Percentiles rank a stretch among this genome's conserved stretches.
Evolutionary conservation across 2,113 vertebrate genomes (phyloP).

Genomic region (Eonycteris spelaea): DNA sequence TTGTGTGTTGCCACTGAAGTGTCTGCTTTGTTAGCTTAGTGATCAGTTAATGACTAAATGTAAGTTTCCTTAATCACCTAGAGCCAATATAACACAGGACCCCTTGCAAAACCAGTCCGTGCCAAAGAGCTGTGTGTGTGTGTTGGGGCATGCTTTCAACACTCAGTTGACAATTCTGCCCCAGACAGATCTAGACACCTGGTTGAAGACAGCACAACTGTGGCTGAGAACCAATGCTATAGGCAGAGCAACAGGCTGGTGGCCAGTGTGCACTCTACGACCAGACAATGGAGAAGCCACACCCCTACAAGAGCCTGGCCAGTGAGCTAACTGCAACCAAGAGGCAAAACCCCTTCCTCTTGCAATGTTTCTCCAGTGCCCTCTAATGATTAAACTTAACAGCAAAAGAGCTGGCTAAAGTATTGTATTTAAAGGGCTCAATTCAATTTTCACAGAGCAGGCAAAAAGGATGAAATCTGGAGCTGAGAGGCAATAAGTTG

Average conservation of each 20-base stretch:
- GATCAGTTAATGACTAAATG: background rate
- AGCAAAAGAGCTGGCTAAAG: background rate
- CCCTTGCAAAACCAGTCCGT: background rate
- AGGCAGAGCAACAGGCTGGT: background rate
- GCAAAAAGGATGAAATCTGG: background rate
- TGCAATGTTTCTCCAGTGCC: background rate
- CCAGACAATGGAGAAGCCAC: background rate
- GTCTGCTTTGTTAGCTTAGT: background rate
- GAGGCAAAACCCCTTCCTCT: background rate
- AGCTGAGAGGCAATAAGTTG: background rate
- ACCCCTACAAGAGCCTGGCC: background rate
- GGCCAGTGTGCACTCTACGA: background rate
- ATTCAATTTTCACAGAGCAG: background rate
- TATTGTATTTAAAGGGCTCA: background rate
- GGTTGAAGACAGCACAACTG: background rate
- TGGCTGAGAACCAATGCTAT: background rate
- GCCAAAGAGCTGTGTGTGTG: background rate
- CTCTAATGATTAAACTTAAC: background rate
- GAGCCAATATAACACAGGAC: background rate
- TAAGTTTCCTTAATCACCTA: background rate
- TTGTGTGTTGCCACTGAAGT: background rate
- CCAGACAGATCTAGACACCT: background rate
- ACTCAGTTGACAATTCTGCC: background rate
- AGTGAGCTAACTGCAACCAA: background rate
- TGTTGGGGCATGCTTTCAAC: background rate